A percentile compares a stretch with the other conserved stretches of the same genome.
Evolutionary conservation across 1,140 invertebrate species (phyloP).

Genomic region (Triops cancriformis): DNA sequence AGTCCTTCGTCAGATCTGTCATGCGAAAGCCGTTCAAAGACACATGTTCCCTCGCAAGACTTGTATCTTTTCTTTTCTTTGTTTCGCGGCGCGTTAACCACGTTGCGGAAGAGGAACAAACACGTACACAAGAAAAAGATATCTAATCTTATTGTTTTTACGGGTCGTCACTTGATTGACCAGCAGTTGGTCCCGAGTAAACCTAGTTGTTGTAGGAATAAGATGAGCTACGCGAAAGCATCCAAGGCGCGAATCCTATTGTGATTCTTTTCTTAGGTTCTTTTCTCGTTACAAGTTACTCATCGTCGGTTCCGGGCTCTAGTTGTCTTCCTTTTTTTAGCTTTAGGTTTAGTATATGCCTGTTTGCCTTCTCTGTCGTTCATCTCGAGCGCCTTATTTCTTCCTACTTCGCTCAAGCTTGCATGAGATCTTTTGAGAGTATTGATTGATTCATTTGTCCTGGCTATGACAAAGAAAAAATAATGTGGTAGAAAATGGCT

Average conservation of each 20-base stretch:
- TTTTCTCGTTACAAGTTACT: not conserved
- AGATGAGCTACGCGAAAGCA: not conserved
- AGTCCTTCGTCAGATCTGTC: not conserved
- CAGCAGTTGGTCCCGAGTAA: not conserved
- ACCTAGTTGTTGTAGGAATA: not conserved
- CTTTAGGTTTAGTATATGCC: too few species aligned
- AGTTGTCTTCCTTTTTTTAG: not conserved
- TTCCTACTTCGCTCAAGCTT: not conserved
- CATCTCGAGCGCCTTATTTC: not conserved
- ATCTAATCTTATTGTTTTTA: conserved; percentile 1
- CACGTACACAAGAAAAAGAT: not conserved
- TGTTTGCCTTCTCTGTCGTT: too few species aligned
- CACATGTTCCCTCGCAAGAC: not conserved
- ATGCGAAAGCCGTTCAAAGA: conserved; percentile 5
- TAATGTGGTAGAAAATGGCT: not conserved
- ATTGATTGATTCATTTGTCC: not conserved
- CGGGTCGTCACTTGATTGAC: not conserved
- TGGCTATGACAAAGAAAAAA: not conserved
- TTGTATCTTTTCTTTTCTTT: not conserved
- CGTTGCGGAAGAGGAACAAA: not conserved
- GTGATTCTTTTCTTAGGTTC: not conserved
- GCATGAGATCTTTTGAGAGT: not conserved
- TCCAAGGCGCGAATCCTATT: not conserved
- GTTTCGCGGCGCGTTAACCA: not conserved
- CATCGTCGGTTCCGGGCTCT: not conserved